Evolutionary conservation across 1,140 invertebrate species (phyloP), one percentile per base, ranked within the genome.

Genomic region (Drosophila sproati): DNA sequence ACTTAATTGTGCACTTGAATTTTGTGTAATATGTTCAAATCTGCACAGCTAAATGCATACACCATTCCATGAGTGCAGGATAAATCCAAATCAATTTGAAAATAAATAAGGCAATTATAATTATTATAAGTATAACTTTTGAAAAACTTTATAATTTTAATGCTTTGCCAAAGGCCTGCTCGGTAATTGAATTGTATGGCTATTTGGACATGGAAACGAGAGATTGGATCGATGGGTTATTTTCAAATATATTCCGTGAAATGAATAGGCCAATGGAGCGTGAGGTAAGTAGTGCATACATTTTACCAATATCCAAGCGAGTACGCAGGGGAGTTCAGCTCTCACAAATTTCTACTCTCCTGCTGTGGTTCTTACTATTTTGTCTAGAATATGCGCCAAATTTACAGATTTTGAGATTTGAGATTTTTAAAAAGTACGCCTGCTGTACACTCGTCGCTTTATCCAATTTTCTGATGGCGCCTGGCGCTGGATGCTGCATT

Each of bases 151-250:
- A 48, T 31, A 41, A 28, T 47, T 45, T 34, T 52, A 5, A 43
- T n/a, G 7, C 5, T 43, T 39, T 67, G 2, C 20, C n/a, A 4
- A 93, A 97, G 95, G 97, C 98, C 20, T 96, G 96, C 77, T 96
- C 96, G 3, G 97, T 98, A 3, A 95, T 96, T 67, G 97, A 98
- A 93, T 93, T 98, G 12, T 98, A 98, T 86, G 98, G 98, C n/a
- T 95, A 96, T 70, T 92, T 98, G 32, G 96, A 98, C 93, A 96
- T 97, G 5, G 92, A 94, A 28, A 97, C 97, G 2, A 94, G 97
- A 87, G 97, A 98, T 92, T 98, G 98, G 98, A 97, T 96, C 28
- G 98, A 98, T 93, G 98, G 98, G 28, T 93, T 98, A 3, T 94
- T 98, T 63, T 98, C 97, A 2, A 96, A 95, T 87, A 98, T 98